Conservation (phyloP, 2,888 invertebrate genomes). For the Gryllus longicercus region DNA sequence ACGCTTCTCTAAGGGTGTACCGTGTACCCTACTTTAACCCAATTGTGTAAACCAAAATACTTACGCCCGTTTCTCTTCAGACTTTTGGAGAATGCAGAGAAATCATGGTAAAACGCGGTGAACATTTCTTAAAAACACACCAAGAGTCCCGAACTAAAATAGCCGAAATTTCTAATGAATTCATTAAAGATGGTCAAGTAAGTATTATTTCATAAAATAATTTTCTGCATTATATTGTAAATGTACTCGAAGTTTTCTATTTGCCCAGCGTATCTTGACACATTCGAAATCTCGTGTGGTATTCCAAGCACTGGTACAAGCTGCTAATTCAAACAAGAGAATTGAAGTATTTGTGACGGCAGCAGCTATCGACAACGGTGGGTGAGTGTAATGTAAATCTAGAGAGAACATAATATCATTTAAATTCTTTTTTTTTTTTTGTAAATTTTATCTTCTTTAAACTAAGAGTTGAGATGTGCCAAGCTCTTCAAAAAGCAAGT, state of each 20-base stretch:
- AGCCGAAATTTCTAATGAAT: constrained; percentile 74
- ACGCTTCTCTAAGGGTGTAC: no score
- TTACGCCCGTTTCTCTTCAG: constrained; percentile 47
- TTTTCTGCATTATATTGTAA: no score
- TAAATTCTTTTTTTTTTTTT: not conserved
- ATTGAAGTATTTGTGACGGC: constrained; percentile 89
- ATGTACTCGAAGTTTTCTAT: constrained; percentile 23
- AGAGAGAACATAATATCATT: not conserved
- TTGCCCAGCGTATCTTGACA: constrained; percentile 72
- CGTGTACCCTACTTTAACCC: no score
- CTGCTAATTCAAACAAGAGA: constrained; percentile 72
- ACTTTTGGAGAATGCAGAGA: constrained; percentile 82
- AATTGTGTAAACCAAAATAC: not conserved
- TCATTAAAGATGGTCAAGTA: constrained; percentile 85
- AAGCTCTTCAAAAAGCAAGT: constrained; percentile 65
- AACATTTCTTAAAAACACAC: constrained; percentile 71
- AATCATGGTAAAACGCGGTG: constrained; percentile 77
- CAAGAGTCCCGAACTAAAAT: constrained; percentile 79
- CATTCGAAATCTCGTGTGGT: constrained; percentile 93
- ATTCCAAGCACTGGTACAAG: constrained; percentile 77
- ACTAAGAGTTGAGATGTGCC: constrained; percentile 59
- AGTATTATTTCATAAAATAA: constrained; percentile 45
- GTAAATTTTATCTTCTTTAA: not conserved
- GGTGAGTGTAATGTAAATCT: constrained; percentile 56
- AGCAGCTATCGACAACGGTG: constrained; percentile 77